Evolutionary conservation across 2,113 vertebrate species (phyloP).

Genomic region (Falco punctatus): DNA sequence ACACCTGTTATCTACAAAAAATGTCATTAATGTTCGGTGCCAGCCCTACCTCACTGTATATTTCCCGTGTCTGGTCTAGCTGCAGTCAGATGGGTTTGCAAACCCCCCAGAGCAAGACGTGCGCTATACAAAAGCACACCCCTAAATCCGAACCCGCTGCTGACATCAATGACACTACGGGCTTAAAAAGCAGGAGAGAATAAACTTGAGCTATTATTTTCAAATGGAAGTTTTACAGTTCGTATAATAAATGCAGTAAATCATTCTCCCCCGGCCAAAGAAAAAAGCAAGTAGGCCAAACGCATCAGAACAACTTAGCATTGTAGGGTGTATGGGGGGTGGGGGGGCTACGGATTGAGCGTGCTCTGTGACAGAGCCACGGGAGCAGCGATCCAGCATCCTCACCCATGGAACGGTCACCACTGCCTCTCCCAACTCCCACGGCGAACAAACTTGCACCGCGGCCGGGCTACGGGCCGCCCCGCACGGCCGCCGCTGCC

Average conservation of each 20-base stretch:
- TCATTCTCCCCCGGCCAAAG: neutral
- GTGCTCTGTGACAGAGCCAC: neutral
- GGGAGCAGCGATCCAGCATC: neutral
- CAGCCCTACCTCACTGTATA: neutral
- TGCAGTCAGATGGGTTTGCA: neutral
- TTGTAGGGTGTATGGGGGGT: accelerated
- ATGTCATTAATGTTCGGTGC: neutral
- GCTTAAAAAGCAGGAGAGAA: neutral
- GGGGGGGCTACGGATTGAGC: neutral
- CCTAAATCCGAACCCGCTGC: neutral
- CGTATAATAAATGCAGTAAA: neutral
- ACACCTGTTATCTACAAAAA: neutral
- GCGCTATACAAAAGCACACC: neutral
- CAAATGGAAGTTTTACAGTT: neutral
- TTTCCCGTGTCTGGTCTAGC: neutral
- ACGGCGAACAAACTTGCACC: neutral
- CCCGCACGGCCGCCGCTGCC: neutral
- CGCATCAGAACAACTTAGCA: neutral
- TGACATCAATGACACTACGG: neutral
- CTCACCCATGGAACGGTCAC: neutral
- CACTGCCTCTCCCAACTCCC: neutral
- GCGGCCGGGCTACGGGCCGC: neutral
- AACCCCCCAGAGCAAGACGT: neutral
- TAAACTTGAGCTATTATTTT: neutral
- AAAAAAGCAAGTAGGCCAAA: neutral